These are phyloP conservation scores for Horisme vitalbata DNA, from an alignment of 2,888 invertebrate species.

Conservation along the genomic window DNA sequence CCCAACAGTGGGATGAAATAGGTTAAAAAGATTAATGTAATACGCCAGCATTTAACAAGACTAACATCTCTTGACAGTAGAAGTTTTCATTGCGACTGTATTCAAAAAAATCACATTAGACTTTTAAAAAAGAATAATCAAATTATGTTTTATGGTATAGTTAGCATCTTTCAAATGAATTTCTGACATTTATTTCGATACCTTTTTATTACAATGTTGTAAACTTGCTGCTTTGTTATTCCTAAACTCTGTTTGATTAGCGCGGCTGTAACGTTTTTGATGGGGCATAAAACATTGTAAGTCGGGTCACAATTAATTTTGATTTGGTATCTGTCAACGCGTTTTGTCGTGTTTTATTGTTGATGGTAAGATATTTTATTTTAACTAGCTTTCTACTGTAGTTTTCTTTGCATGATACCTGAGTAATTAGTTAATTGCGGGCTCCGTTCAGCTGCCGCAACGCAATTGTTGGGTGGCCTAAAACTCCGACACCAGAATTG, in stretches of 20 bases:
- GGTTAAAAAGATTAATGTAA: no score
- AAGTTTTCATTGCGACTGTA: no score
- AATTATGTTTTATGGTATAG: slow-evolving; percentile 48
- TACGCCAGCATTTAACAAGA: no score
- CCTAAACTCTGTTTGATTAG: slow-evolving; percentile 22
- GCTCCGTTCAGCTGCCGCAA: no score
- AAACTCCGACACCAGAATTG: no score
- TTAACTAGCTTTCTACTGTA: no score
- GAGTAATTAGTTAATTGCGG: no score
- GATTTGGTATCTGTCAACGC: slow-evolving; percentile 10
- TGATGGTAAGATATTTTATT: slow-evolving; percentile 7
- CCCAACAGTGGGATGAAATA: no score
- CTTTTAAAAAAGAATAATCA: slow-evolving; percentile 50
- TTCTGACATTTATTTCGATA: slow-evolving; percentile 20
- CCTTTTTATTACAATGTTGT: slow-evolving; percentile 20
- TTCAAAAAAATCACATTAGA: no score
- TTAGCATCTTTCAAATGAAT: slow-evolving; percentile 53
- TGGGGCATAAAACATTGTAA: slow-evolving; percentile 16
- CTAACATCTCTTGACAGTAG: no score
- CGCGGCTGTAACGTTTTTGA: slow-evolving; percentile 17
- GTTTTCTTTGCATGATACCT: no score
- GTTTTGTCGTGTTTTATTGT: slow-evolving; percentile 4
- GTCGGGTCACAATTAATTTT: slow-evolving; percentile 13
- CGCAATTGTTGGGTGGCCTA: no score
- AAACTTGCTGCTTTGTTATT: slow-evolving; percentile 23